These are phyloP conservation scores for Aquatica leii DNA, from an alignment of 2,888 invertebrate genomes.

Conservation along the genomic window DNA sequence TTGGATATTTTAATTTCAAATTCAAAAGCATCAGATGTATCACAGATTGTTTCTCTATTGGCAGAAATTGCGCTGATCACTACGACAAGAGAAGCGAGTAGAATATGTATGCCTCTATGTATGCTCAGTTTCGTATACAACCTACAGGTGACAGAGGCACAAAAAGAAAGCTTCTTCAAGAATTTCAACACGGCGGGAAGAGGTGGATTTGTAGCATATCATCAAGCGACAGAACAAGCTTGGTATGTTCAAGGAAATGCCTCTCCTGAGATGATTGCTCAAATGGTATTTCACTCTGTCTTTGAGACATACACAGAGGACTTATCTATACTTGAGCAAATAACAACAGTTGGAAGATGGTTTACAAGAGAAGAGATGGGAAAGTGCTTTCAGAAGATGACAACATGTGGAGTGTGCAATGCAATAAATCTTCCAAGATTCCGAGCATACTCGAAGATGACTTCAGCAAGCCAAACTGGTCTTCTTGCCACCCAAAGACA, in stretches of 20 bases:
- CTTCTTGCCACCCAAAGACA: neutral
- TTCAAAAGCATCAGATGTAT: constrained; percentile 24
- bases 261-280: neutral
- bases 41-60: neutral
- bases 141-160: neutral
- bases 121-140: neutral
- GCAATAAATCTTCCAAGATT: neutral
- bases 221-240: neutral
- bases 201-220: constrained; percentile 19
- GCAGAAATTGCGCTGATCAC: constrained; percentile 30
- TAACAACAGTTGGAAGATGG: constrained; percentile 11
- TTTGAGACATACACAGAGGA: constrained; percentile 32
- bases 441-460: constrained; percentile 19
- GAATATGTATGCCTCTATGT: constrained; percentile 27
- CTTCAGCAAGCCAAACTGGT: constrained; percentile 15
- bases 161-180: neutral
- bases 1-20: constrained; percentile 21
- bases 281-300: constrained; percentile 20
- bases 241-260: neutral
- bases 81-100: constrained; percentile 22
- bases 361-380: constrained; percentile 19
- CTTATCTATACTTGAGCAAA: constrained; percentile 1
- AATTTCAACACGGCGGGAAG: constrained; percentile 16
- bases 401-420: no score
- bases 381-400: constrained; percentile 15